A percentile compares a stretch with the other conserved stretches of the same genome.
These are phyloP conservation scores for Panthera uncia DNA, from an alignment of 2,113 vertebrate genomes.

Conservation along the genomic window DNA sequence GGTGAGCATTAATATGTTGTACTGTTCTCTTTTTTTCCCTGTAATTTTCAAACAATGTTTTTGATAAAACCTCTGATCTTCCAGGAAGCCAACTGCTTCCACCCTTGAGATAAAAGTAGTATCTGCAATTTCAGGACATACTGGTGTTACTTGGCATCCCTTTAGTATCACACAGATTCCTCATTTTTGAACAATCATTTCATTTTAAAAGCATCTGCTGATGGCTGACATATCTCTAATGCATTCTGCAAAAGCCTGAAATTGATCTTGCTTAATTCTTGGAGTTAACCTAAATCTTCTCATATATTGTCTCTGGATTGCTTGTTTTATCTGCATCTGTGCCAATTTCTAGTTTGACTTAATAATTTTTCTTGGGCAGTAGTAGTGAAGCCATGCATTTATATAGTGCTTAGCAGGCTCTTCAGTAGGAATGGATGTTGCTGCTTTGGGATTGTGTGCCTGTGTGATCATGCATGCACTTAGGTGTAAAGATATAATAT, in stretches of 20 bases:
- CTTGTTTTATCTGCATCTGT: slow-evolving; percentile 67
- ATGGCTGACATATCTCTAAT: slow-evolving; percentile 48
- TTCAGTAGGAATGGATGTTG: neutral
- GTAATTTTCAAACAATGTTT: slow-evolving; percentile 60
- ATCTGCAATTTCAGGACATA: slow-evolving; percentile 29
- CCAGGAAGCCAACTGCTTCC: slow-evolving; percentile 12
- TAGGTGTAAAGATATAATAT: neutral
- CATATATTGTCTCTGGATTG: slow-evolving; percentile 50
- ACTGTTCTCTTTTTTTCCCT: neutral
- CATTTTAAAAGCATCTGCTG: slow-evolving; percentile 57
- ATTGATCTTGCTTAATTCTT: slow-evolving; percentile 68
- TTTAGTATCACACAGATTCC: neutral
- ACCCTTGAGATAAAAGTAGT: slow-evolving; percentile 30
- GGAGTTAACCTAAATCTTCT: slow-evolving; percentile 66
- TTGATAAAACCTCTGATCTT: slow-evolving; percentile 61
- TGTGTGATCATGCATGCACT: neutral
- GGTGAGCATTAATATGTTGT: slow-evolving; percentile 36
- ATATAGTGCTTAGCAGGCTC: slow-evolving; percentile 6
- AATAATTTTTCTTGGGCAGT: slow-evolving; percentile 60
- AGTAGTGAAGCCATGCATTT: slow-evolving; percentile 51
- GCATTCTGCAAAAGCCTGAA: slow-evolving; percentile 54
- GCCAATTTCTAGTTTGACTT: slow-evolving; percentile 66
- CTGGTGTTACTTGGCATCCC: slow-evolving; percentile 36
- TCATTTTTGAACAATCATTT: slow-evolving; percentile 66
- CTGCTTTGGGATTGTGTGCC: neutral